These are phyloP conservation scores for Podarcis siculus DNA, from an alignment of 2,797 vertebrate species.

Conservation along the genomic window DNA sequence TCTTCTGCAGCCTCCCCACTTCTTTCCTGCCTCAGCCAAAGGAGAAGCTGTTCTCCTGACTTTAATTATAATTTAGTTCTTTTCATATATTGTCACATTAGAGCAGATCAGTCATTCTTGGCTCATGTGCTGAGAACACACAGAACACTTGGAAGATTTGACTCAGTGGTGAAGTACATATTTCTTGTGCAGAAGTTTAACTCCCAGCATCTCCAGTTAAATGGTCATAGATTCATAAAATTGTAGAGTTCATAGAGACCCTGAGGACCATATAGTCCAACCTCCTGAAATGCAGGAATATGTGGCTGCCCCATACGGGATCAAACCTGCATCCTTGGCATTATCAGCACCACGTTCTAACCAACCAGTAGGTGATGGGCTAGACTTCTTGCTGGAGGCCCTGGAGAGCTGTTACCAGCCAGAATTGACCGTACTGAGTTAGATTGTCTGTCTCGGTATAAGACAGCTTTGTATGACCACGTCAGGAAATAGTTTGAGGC, in stretches of 20 bases:
- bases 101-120: neutral
- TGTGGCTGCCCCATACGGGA: too few species aligned
- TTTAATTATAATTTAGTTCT: neutral
- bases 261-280: too few species aligned
- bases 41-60: neutral
- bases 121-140: neutral
- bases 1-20: neutral
- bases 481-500: neutral
- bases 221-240: too few species aligned
- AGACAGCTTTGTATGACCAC: neutral
- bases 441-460: neutral
- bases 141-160: neutral
- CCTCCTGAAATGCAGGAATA: too few species aligned
- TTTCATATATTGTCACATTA: neutral
- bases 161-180: neutral
- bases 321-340: too few species aligned
- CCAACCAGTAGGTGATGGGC: too few species aligned
- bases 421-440: neutral
- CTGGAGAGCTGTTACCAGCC: neutral
- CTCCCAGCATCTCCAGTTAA: neutral
- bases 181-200: neutral
- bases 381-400: neutral
- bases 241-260: too few species aligned
- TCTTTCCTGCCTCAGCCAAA: neutral
- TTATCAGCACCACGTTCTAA: too few species aligned